Evolutionary conservation across 2,888 invertebrate species (phyloP), one percentile per base, ranked within the genome.

Genomic region (Apotomis capreana): DNA sequence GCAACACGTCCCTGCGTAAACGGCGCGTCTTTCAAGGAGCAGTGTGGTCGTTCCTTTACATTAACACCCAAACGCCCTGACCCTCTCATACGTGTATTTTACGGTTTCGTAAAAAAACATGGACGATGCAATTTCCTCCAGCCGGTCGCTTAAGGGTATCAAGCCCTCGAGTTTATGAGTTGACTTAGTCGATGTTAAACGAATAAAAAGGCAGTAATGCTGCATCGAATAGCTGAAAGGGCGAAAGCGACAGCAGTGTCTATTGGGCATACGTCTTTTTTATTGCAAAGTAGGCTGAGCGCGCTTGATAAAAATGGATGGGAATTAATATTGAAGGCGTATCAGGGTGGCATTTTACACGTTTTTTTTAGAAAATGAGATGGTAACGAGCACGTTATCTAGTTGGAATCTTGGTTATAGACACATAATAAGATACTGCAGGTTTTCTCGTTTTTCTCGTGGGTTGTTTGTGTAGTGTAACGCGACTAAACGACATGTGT

Each of bases 111-210:
- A 44, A 58, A 54, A 60, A 13, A 40, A 61, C 51, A 59, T 40
- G 49, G 49, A 46, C 55, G 13, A 46, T 60, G 61, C 67, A 57
- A 15, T 49, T 71, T 40, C 71, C 49, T 58, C 8, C 71, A 68
- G 26, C 68, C 40, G 26, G 40, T 40, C 65, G 65, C 70, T 61
- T 71, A 54, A 68, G 58, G 68, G 44, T 58, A 63, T 68, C 51
- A 58, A 62, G 44, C 68, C 68, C 68, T 72, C 62, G 40, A 52
- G 13, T 72, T 72, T 72, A 72, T 63, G 72, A 68, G 58, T 72
- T 63, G 62, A 68, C 63, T 72, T 68, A 72, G 61, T 57, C 61
- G 57, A 61, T 62, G 71, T 62, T 62, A 71, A 67, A 52, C 72
- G 72, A 63, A 72, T 72, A 63, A 72, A 68, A 68, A 62, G 26